phyloP scores from a whole-genome alignment of 2,888 invertebrate genomes.

The Mythimna lalbum region DNA sequence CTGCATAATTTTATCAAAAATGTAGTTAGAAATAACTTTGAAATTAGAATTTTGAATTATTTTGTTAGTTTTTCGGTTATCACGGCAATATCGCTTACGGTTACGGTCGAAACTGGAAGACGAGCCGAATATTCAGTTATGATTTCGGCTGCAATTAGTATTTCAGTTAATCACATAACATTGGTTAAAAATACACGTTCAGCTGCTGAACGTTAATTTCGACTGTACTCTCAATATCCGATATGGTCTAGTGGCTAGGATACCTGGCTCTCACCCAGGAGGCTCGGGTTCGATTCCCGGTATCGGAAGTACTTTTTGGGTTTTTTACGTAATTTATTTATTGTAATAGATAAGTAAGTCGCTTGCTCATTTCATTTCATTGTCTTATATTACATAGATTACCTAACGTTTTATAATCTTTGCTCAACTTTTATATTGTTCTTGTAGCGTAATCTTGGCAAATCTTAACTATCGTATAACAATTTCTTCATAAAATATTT shows the following conservation, averaged over 20 bases:
- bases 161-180: too few species aligned
- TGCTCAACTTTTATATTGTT: conserved; percentile 51
- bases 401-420: conserved; percentile 43
- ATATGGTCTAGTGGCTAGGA: conserved; percentile 93
- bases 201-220: conserved; percentile 30
- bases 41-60: too few species aligned
- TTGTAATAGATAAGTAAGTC: conserved; percentile 9
- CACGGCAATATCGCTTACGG: too few species aligned
- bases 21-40: too few species aligned
- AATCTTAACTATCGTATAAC: conserved; percentile 37
- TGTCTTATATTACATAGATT: conserved; percentile 35
- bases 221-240: conserved; percentile 1
- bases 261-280: conserved; percentile 94
- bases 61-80: too few species aligned
- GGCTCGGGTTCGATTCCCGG: conserved; percentile 92
- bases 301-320: conserved; percentile 85
- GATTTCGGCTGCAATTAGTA: too few species aligned
- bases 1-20: too few species aligned
- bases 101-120: too few species aligned
- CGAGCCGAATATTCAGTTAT: too few species aligned
- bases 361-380: background rate
- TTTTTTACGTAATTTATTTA: background rate
- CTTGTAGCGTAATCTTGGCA: conserved; percentile 36
- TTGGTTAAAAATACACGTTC: background rate
- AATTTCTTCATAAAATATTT: conserved; percentile 47